Evolutionary conservation across 1,140 invertebrate species (phyloP).

Genomic region (Megathymus violae): DNA sequence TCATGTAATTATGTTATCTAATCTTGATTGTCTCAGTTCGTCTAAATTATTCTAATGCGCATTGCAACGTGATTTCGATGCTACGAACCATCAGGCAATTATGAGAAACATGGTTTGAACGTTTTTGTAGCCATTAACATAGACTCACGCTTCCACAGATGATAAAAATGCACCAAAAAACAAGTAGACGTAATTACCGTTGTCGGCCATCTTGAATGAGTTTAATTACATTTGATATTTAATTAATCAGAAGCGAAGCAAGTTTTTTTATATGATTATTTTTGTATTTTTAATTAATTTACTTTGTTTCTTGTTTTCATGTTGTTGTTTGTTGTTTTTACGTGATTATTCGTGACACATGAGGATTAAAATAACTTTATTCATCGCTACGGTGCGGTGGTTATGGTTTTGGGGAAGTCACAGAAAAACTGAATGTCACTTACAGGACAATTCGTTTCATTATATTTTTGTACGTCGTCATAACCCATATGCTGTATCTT

Average conservation of each 20-base stretch:
- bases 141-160: slow-evolving; percentile 15
- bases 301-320: too few species aligned
- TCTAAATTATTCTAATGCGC: slow-evolving; percentile 3
- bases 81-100: slow-evolving; percentile 6
- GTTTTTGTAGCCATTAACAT: slow-evolving; percentile 17
- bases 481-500: too few species aligned
- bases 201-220: slow-evolving; percentile 14
- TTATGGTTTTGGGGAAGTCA: too few species aligned
- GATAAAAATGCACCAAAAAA: slow-evolving; percentile 12
- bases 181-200: slow-evolving; percentile 1
- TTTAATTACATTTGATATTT: background rate
- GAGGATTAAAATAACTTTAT: too few species aligned
- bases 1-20: too few species aligned
- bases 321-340: too few species aligned
- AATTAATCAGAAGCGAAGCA: background rate
- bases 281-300: background rate
- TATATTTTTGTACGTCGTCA: too few species aligned
- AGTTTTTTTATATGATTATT: background rate
- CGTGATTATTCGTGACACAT: too few species aligned
- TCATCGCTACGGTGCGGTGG: too few species aligned
- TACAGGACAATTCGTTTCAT: too few species aligned
- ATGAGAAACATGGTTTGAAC: slow-evolving; percentile 1
- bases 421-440: too few species aligned
- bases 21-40: too few species aligned
- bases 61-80: background rate